Percentiles rank a stretch among this genome's conserved stretches.
Evolutionary conservation across 2,113 vertebrate species (phyloP).

Genomic region (Scomber scombrus): DNA sequence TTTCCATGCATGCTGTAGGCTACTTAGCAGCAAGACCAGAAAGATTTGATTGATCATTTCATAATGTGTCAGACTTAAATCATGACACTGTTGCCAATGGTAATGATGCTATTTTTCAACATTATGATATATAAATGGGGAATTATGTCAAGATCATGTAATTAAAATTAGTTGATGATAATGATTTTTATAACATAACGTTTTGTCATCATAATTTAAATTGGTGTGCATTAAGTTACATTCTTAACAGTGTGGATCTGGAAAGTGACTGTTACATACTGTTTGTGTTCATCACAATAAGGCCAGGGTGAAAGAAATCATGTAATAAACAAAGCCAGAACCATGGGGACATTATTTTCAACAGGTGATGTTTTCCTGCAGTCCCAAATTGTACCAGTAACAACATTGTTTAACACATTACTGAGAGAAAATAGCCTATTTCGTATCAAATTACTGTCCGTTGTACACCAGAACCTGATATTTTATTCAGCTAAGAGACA

Average conservation of each 20-base stretch:
- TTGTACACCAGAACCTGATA: not conserved
- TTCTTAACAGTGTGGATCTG: not conserved
- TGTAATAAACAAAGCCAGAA: constrained; percentile 1
- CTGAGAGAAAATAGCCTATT: constrained; percentile 41
- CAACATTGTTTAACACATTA: constrained; percentile 41
- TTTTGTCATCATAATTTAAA: not conserved
- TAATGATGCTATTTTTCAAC: not conserved
- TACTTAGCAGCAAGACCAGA: not conserved
- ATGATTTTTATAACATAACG: not conserved
- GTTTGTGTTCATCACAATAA: not conserved
- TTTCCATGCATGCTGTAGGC: not conserved
- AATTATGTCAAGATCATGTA: not conserved
- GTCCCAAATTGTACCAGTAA: constrained; percentile 24
- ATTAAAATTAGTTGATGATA: not conserved
- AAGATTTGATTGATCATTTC: not conserved
- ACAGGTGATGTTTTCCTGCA: not conserved
- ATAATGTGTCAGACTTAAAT: not conserved
- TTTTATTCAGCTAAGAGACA: constrained; percentile 34
- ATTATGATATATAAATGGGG: not conserved
- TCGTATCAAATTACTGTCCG: constrained; percentile 31
- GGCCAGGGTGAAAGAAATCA: constrained; percentile 6
- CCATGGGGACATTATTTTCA: constrained; percentile 4
- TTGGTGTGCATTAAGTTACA: not conserved
- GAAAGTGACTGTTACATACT: not conserved
- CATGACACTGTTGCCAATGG: not conserved